Percentiles rank a stretch among this genome's conserved stretches.
Evolutionary conservation across 2,888 invertebrate genomes (phyloP).

Genomic region (Laothoe populi): DNA sequence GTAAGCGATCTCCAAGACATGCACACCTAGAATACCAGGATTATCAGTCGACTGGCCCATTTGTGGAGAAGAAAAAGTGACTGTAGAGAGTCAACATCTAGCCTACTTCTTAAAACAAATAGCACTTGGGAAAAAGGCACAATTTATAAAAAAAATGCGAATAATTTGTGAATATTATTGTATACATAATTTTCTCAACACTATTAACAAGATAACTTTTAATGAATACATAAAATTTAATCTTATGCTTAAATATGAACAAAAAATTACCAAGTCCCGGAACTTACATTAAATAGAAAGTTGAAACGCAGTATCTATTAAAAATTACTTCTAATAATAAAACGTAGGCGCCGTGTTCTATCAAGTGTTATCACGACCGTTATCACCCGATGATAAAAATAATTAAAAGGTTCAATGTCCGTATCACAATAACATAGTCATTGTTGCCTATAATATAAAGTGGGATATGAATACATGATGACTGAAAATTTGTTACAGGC

Average conservation of each 20-base stretch:
- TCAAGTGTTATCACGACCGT: constrained; percentile 10
- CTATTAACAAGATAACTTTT: background rate
- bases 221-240: background rate
- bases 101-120: too few species aligned
- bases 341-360: constrained; percentile 9
- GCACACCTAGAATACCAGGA: too few species aligned
- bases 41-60: too few species aligned
- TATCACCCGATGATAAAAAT: constrained; percentile 3
- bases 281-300: background rate
- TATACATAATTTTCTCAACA: too few species aligned
- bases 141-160: too few species aligned
- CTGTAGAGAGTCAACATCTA: too few species aligned
- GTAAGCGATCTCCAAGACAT: too few species aligned
- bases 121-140: too few species aligned
- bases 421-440: constrained; percentile 5
- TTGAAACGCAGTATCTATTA: background rate
- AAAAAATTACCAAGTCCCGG: background rate
- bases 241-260: too few species aligned
- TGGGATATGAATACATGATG: background rate
- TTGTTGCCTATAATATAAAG: constrained; percentile 1
- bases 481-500: background rate
- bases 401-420: constrained; percentile 21
- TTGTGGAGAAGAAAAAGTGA: too few species aligned
- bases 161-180: too few species aligned
- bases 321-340: constrained; percentile 1